Evolutionary conservation across 2,797 vertebrate species (phyloP).

Genomic region (Darevskia mixta): DNA sequence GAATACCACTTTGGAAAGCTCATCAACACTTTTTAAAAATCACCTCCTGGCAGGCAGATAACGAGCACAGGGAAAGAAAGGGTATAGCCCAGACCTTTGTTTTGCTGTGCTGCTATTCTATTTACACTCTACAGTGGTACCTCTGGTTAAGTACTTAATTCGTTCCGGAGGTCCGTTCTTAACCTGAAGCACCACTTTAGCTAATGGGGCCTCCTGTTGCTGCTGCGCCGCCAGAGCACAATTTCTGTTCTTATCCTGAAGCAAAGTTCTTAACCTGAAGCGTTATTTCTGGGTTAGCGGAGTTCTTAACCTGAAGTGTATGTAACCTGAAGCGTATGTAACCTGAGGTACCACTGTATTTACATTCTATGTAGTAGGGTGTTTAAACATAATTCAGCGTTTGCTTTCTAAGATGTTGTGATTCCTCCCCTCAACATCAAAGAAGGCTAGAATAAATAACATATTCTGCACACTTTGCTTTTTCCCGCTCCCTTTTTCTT

Average conservation of each 20-base stretch:
- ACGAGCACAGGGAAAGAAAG: background rate
- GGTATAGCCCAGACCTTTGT: background rate
- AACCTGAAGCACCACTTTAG: too few species aligned
- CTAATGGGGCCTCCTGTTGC: too few species aligned
- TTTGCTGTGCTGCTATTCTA: background rate
- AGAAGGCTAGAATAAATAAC: background rate
- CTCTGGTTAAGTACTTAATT: too few species aligned
- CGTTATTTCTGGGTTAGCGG: too few species aligned
- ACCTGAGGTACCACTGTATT: too few species aligned
- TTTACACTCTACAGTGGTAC: background rate
- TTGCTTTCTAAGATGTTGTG: background rate
- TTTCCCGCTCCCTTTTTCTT: fast-evolving
- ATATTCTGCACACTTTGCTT: background rate
- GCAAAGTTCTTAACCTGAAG: too few species aligned
- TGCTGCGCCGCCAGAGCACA: too few species aligned
- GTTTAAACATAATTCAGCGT: background rate
- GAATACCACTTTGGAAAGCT: too few species aligned
- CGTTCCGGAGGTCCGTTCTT: too few species aligned
- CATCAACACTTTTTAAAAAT: background rate
- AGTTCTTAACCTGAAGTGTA: too few species aligned
- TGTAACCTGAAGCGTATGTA: too few species aligned
- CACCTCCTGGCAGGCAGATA: background rate
- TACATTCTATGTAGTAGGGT: background rate
- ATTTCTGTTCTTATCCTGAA: too few species aligned
- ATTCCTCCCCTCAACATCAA: background rate